phyloP scores from a whole-genome alignment of 2,797 vertebrate genomes.

The Tympanoctomys barrerae region DNA sequence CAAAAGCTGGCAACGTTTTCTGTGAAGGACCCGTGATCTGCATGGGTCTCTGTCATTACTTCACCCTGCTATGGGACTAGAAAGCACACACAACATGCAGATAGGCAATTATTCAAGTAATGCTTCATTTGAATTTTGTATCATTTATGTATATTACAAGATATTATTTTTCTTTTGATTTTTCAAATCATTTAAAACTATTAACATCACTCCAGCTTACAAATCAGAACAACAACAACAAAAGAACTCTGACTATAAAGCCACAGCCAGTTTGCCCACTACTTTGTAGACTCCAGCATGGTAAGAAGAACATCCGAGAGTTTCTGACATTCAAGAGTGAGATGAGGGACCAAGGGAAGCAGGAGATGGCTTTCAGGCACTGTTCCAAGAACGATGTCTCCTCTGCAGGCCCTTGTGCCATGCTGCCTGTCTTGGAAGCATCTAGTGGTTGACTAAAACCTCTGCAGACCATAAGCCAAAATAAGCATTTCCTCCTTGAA shows the following conservation, averaged over 20 bases:
- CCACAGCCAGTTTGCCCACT: not conserved
- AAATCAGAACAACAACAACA: not conserved
- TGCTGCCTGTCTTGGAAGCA: not conserved
- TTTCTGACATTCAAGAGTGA: no score
- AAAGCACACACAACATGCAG: fast-evolving
- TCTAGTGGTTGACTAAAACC: not conserved
- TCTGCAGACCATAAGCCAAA: not conserved
- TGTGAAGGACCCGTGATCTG: not conserved
- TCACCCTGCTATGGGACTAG: not conserved
- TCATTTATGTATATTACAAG: not conserved
- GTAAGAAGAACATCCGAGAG: not conserved
- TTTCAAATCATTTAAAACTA: not conserved
- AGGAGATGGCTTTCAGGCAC: not conserved
- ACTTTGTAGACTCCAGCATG: fast-evolving
- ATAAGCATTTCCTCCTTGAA: not conserved
- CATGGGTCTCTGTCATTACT: fast-evolving
- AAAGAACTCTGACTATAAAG: not conserved
- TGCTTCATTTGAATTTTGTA: not conserved
- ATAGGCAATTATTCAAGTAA: fast-evolving
- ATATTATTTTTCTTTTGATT: not conserved
- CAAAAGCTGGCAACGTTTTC: fast-evolving
- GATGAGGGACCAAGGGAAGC: fast-evolving
- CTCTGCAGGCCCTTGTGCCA: not conserved
- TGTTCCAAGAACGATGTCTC: not conserved
- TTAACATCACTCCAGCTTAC: not conserved